Evolutionary conservation across 2,113 vertebrate species (phyloP).

Genomic region (Myanophis thanlyinensis): DNA sequence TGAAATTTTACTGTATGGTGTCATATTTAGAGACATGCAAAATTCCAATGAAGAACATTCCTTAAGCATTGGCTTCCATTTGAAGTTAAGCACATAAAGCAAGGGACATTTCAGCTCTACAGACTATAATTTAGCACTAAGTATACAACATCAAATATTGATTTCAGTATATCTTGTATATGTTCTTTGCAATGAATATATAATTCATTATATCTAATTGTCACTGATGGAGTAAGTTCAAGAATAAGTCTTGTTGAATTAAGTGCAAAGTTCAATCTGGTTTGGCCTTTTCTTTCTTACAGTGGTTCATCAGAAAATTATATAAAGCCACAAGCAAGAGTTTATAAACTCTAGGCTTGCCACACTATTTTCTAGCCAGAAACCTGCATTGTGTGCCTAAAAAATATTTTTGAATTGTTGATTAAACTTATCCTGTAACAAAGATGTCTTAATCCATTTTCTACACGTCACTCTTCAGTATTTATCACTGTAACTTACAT

Average conservation of each 20-base stretch:
- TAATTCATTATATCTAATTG: not conserved
- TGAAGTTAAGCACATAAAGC: not conserved
- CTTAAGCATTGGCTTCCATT: not conserved
- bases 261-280: not conserved
- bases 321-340: not conserved
- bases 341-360: not conserved
- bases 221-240: not conserved
- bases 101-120: not conserved
- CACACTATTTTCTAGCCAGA: not conserved
- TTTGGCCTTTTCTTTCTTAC: not conserved
- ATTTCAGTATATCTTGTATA: not conserved
- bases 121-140: not conserved
- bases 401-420: not conserved
- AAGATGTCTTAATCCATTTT: not conserved
- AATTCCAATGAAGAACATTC: not conserved
- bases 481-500: not conserved
- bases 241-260: not conserved
- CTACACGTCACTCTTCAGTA: not conserved
- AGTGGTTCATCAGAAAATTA: not conserved
- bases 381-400: no score
- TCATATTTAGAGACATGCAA: not conserved
- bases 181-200: no score
- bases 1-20: not conserved
- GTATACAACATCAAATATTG: not conserved
- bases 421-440: not conserved